Conservation (phyloP, 2,797 vertebrate species). For the Mus minutoides region DNA sequence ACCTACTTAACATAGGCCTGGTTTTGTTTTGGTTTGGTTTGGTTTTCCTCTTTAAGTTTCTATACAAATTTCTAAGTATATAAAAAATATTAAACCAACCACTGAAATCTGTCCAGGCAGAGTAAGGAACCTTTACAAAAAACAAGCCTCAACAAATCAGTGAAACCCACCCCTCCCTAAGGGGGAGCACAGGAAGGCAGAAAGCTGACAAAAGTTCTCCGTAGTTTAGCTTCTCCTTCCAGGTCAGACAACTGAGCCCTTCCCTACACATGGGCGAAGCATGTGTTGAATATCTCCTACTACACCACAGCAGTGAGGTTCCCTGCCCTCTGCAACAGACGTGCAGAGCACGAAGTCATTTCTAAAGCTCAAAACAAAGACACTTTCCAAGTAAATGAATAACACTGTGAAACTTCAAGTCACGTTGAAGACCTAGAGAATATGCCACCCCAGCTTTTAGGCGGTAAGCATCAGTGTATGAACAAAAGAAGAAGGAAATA, state of each 20-base stretch:
- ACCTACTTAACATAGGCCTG: background rate
- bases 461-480: background rate
- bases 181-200: background rate
- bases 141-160: slow-evolving; percentile 1
- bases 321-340: background rate
- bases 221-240: no score
- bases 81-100: slow-evolving; percentile 12
- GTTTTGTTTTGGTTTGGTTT: background rate
- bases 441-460: background rate
- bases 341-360: background rate
- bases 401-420: background rate
- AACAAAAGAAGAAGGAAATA: background rate
- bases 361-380: background rate
- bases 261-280: background rate
- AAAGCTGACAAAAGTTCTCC: background rate
- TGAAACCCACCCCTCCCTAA: background rate
- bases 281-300: background rate
- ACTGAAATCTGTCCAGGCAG: background rate
- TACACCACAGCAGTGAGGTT: background rate
- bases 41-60: background rate
- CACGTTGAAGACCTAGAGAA: background rate
- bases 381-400: slow-evolving; percentile 29
- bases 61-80: background rate
- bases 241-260: background rate
- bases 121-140: slow-evolving; percentile 33